Base-by-base conservation (phyloP, 2,888 invertebrate genomes). In the Callyntrura sp. region DNA sequence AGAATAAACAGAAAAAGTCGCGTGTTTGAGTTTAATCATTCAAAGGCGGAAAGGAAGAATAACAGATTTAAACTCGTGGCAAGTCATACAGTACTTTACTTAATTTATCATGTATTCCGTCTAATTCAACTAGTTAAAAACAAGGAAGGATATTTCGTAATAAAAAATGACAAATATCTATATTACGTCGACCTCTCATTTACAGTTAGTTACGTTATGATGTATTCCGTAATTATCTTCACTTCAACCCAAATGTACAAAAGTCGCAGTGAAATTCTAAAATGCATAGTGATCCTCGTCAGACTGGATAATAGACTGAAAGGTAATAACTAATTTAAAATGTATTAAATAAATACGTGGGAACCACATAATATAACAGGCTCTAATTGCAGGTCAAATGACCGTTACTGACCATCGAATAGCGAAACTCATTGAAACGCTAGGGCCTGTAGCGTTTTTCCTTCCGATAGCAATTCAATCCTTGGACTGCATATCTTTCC, bases 281-380 rank as follows among this genome's bases (percentile, higher is more conserved):
- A 35, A 62, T 88, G 60, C 76, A 0, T 60, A 14, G 55, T 83
- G 6, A 82, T 88, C 1, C 11, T 76, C 0, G 0, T 88, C 0
- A 60, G 76, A 17, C 14, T 88, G 20, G 83, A 88, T 62, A 48
- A 60, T 1, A 14, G 48, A 3, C 23, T 88, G 28, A 88, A 88
- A 82, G 70, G 88, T 88, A 48, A n/a, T 8, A 79, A 28, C n/a
- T n/a, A 60, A 4, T 14, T 35, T 5, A 45, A 43, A 35, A 5
- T 25, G 11, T 70, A 17, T 6, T 43, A 43, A n/a, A 43, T 6
- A 43, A 2, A 23, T 62, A 12, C 11, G 9, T 62, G n/a, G n/a
- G n/a, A 51, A 51, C 51, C 51, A 65, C 28, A 51, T 14, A 62
- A 83, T 48, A 6, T 23, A 9, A 17, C 0, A 62, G 14, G 8